These are phyloP conservation scores for Malacoctenus gilli DNA, from an alignment of 2,797 vertebrate species.

Conservation along the genomic window DNA sequence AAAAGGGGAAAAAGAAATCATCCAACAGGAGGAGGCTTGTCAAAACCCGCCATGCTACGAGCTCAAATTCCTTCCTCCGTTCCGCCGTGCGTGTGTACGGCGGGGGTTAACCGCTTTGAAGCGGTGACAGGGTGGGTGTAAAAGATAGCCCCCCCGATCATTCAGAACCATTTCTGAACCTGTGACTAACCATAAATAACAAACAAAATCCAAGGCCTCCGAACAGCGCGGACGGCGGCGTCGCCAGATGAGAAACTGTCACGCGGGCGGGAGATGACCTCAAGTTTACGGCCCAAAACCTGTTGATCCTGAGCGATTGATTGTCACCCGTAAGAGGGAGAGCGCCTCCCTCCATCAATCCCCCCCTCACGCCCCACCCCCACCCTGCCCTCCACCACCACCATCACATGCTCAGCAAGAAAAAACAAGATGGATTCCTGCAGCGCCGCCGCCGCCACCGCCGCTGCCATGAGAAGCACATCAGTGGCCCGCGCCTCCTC, in stretches of 20 bases:
- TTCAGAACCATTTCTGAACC: slow-evolving; percentile 77
- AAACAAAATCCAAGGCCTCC: slow-evolving; percentile 84
- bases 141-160: slow-evolving; percentile 76
- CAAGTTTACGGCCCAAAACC: slow-evolving; percentile 81
- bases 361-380: too few relatives aligned
- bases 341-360: slow-evolving; percentile 43
- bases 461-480: slow-evolving; percentile 77
- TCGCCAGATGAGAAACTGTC: slow-evolving; percentile 79
- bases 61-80: slow-evolving; percentile 8
- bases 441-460: slow-evolving; percentile 63
- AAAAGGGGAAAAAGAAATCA: slow-evolving; percentile 7
- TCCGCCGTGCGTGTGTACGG: slow-evolving; percentile 12
- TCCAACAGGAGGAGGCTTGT: too few relatives aligned
- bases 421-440: slow-evolving; percentile 73
- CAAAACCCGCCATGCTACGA: slow-evolving; percentile 3
- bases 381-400: too few relatives aligned
- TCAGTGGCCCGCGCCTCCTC: slow-evolving; percentile 68
- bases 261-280: slow-evolving; percentile 77
- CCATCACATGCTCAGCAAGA: slow-evolving; percentile 64
- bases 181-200: slow-evolving; percentile 84
- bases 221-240: slow-evolving; percentile 61
- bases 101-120: slow-evolving; percentile 57
- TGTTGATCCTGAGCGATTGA: slow-evolving; percentile 83
- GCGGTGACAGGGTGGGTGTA: slow-evolving; percentile 56
- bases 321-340: slow-evolving; percentile 62